These are phyloP conservation scores for Cryptocephalus moraei DNA, from an alignment of 2,888 invertebrate species.

Conservation along the genomic window DNA sequence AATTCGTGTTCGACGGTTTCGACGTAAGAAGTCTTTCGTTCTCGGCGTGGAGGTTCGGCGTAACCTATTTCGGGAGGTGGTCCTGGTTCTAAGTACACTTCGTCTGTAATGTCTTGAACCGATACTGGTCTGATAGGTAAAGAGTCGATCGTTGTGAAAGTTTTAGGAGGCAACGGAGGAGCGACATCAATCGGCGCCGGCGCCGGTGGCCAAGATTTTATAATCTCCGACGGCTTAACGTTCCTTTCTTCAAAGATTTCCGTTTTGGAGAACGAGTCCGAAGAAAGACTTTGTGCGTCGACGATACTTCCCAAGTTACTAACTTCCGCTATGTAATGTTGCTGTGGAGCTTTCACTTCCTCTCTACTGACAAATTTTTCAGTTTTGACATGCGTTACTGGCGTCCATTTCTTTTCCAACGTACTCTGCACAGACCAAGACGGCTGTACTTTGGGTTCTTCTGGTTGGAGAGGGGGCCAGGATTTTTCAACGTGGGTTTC, in stretches of 20 bases:
- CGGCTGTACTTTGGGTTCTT: conserved; percentile 26
- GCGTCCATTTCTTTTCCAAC: conserved; percentile 34
- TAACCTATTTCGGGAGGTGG: conserved; percentile 58
- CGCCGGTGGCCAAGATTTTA: conserved; percentile 41
- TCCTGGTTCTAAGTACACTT: conserved; percentile 52
- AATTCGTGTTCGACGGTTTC: conserved; percentile 48
- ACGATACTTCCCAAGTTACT: conserved; percentile 32
- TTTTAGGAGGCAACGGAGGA: conserved; percentile 20
- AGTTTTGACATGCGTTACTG: conserved; percentile 20
- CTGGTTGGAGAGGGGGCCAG: conserved; percentile 41
- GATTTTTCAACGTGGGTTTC: conserved; percentile 37
- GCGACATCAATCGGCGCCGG: conserved; percentile 10
- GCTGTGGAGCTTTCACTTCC: conserved; percentile 15
- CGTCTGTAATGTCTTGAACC: conserved; percentile 39
- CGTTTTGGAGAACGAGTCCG: conserved; percentile 20
- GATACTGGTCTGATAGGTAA: conserved; percentile 33
- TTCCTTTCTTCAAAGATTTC: conserved; percentile 33
- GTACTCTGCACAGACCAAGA: conserved; percentile 34
- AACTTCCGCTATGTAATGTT: conserved; percentile 37
- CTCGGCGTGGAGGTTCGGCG: conserved; percentile 43
- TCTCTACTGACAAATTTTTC: conserved; percentile 16
- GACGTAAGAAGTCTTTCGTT: conserved; percentile 44
- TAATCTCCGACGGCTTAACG: conserved; percentile 39
- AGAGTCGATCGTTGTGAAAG: conserved; percentile 21
- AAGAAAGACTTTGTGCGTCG: conserved; percentile 23